These are phyloP conservation scores for Silurus aristotelis DNA, from an alignment of 2,797 vertebrate genomes.

Conservation along the genomic window DNA sequence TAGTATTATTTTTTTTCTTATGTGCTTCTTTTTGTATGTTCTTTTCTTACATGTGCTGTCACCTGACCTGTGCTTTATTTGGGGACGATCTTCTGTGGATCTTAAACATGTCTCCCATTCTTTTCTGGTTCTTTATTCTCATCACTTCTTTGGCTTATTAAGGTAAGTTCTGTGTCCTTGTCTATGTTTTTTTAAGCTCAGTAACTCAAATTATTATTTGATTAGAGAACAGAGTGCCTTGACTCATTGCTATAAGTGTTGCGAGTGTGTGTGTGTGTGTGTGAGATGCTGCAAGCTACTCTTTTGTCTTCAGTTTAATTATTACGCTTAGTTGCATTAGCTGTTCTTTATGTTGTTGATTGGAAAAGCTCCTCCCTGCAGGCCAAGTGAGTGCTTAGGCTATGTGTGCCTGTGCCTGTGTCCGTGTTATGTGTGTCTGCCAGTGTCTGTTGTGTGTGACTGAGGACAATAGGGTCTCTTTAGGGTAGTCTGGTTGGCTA, in stretches of 20 bases:
- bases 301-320: neutral
- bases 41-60: neutral
- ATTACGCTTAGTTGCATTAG: neutral
- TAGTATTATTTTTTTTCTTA: too few species aligned
- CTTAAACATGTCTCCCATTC: neutral
- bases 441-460: neutral
- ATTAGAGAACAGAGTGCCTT: neutral
- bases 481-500: too few species aligned
- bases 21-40: neutral
- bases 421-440: slow-evolving; percentile 1
- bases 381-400: neutral
- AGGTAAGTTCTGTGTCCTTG: neutral
- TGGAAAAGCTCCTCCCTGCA: neutral
- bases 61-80: neutral
- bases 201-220: neutral
- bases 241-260: neutral
- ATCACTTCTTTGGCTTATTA: neutral
- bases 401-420: neutral
- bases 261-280: neutral
- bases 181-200: neutral
- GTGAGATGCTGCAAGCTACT: neutral
- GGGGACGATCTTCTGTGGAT: neutral
- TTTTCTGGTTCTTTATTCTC: neutral
- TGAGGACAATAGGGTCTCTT: neutral
- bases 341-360: neutral